Evolutionary conservation across 2,797 vertebrate species (phyloP), one percentile per base, ranked within the genome.

Genomic region (Odontamblyopus lacepedii): DNA sequence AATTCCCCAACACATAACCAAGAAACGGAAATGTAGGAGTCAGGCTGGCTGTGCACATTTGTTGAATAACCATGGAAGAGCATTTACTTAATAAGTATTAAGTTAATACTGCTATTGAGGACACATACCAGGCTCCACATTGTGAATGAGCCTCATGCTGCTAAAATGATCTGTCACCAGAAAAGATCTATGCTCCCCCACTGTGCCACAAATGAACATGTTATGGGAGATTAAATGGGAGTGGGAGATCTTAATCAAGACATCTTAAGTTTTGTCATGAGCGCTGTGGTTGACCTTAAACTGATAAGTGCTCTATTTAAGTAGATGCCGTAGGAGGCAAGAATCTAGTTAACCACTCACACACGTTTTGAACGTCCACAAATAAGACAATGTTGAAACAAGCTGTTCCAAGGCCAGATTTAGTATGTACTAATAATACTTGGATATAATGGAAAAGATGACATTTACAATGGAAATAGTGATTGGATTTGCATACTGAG

Each of bases 151-250:
- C 27, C 41, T 65, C 27, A 18, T 5, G 29, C 5, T 2, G 64
- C 41, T 48, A 51, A 62, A 60, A 63, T 26, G n/a, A 64, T 64
- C 35, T 64, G n/a, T 30, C 8, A 56, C 64, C 26, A 70, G 13
- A 48, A 48, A 32, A 4, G 16, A 6, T 71, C 32, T 44, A 71
- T 23, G 67, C 67, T 60, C 11, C 67, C 77, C 75, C 64, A 69
- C 78, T 80, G 83, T 50, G 79, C 78, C 56, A 44, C 66, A 63
- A 80, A 80, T 83, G 60, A 85, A 70, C 61, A 68, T 72, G 29
- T 41, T 13, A 63, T 78, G 73, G 79, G 12, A 30, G 57, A 56
- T 72, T 44, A 55, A 18, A 12, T 32, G 53, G 76, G 32, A 83
- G 76, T 59, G 62, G 9, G 9, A 50, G 9, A 50, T 73, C 35